phyloP scores from a whole-genome alignment of 35 echinoderm and acorn worm species.

The Heliocidaris tuberculata region DNA sequence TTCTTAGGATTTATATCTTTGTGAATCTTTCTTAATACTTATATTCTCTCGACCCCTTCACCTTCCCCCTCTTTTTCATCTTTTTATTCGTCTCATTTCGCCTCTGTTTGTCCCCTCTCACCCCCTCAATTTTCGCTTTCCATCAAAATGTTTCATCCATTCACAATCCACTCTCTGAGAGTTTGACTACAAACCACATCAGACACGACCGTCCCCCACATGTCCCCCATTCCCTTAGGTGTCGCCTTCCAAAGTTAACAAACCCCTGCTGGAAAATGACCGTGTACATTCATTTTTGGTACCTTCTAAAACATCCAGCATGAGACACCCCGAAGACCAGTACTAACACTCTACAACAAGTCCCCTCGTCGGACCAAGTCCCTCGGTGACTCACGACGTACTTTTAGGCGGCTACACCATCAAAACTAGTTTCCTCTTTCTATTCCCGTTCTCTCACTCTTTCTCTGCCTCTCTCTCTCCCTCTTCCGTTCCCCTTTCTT shows the following conservation, averaged over 20 bases:
- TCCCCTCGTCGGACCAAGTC: background rate
- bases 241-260: conserved; percentile 35
- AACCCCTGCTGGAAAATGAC: background rate
- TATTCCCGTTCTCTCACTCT: background rate
- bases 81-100: background rate
- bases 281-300: background rate
- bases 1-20: background rate
- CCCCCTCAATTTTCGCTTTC: background rate
- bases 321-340: background rate
- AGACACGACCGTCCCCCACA: background rate
- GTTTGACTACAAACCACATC: conserved; percentile 23
- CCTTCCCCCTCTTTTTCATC: background rate
- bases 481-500: background rate
- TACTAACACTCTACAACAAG: background rate
- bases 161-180: background rate
- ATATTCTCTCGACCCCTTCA: background rate
- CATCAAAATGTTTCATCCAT: background rate
- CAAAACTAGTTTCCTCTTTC: conserved; percentile 23
- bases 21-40: background rate
- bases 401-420: conserved; percentile 39
- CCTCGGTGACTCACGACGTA: conserved; percentile 25
- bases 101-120: background rate
- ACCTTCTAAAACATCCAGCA: background rate
- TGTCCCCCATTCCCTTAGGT: background rate
- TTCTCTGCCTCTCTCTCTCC: background rate